Conservation (phyloP, 2,888 invertebrate species). For the Tetranychus piercei region DNA sequence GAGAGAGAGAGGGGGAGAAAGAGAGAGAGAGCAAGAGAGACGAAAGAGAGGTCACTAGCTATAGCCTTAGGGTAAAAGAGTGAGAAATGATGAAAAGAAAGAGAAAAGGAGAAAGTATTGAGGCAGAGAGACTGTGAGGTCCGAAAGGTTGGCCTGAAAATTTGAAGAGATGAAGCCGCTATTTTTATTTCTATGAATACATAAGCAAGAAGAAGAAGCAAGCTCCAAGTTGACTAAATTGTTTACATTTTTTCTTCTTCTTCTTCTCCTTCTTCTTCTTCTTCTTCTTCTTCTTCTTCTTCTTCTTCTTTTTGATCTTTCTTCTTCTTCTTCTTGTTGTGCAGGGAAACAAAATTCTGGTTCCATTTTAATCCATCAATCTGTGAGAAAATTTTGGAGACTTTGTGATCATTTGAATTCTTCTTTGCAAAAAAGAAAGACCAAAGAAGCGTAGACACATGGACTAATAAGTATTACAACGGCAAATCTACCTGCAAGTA, state of each 20-base stretch:
- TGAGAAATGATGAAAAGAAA: background rate
- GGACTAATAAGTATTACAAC: no score
- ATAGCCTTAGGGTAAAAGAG: background rate
- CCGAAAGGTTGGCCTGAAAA: background rate
- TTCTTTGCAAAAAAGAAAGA: background rate
- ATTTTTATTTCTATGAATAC: background rate
- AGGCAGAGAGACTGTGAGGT: background rate
- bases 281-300: background rate
- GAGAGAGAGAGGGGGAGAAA: no score
- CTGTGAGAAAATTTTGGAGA: background rate
- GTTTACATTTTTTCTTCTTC: background rate
- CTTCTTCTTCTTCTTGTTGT: background rate
- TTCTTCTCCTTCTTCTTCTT: background rate
- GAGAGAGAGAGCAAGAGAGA: background rate
- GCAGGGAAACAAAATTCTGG: background rate
- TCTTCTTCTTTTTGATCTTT: background rate
- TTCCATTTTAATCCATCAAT: background rate
- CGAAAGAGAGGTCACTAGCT: background rate
- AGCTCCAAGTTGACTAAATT: background rate
- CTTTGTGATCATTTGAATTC: background rate
- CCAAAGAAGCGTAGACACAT: no score
- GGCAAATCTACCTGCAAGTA: no score
- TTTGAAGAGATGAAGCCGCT: background rate
- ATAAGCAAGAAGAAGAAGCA: no score
- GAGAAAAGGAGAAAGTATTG: background rate